These are phyloP conservation scores for Suricata suricatta DNA, from an alignment of 2,113 vertebrate species.

Conservation along the genomic window DNA sequence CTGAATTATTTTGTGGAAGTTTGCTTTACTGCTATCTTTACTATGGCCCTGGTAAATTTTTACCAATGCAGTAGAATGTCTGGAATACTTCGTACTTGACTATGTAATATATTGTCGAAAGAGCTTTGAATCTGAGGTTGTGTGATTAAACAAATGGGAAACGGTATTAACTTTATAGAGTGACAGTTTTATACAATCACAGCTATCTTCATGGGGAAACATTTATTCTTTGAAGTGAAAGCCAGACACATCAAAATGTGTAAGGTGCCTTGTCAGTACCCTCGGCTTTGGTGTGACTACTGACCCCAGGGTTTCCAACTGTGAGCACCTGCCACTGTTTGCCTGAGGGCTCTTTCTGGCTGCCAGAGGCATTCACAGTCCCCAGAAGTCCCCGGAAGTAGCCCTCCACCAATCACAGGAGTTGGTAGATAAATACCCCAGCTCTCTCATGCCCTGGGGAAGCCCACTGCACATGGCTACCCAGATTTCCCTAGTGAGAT, in stretches of 20 bases:
- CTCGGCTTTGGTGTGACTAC: background rate
- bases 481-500: background rate
- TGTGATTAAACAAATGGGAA: background rate
- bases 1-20: background rate
- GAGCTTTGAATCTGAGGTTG: background rate
- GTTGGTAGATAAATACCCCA: background rate
- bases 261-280: background rate
- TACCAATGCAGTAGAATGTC: background rate
- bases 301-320: background rate
- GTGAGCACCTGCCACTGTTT: background rate
- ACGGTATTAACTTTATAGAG: background rate
- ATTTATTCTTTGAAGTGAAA: background rate
- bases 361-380: background rate
- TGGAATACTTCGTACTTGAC: background rate
- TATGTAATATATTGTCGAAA: background rate
- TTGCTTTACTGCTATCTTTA: background rate
- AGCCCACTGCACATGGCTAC: background rate
- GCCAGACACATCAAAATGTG: background rate
- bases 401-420: background rate
- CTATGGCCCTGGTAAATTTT: background rate
- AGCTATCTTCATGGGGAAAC: background rate
- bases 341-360: background rate
- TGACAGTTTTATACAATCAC: background rate
- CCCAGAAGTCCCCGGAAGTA: background rate
- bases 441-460: background rate